Evolutionary conservation across 2,888 invertebrate species (phyloP), one percentile per base, ranked within the genome.

Genomic region (Mythimna loreyi): DNA sequence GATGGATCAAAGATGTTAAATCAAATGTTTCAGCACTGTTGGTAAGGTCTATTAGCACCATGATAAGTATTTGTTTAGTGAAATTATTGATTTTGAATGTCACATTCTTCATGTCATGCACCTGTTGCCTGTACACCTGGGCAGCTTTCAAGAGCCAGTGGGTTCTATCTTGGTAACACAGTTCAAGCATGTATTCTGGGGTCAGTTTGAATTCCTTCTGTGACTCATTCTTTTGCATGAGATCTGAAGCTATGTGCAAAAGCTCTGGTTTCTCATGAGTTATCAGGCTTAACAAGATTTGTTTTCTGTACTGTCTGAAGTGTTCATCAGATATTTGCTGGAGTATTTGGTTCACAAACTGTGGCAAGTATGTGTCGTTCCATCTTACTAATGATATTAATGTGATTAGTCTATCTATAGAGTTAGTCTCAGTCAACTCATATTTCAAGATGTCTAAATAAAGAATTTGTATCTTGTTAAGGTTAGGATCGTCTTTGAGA

Each of bases 71-170:
- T 87, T 96, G 96, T 86, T 95, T 96, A 3, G 94, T 94, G 71
- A 96, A 95, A 78, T 94, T 94, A 81, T 96, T 95, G 5, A 96
- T 96, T 87, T 95, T 95, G 76, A 94, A 96, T 74, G 93, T 94
- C 2, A 94, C 93, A 88, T 90, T 95, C 80, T 94, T 95, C 90
- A 94, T 92, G 67, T 95, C 94, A 82, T 94, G 92, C 2, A 96
- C 85, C 73, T 96, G 94, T 58, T 93, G 89, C 82, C 94, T 93
- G 77, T 94, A 94, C 40, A 96, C 92, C 81, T 94, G 90, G 8
- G 93, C 93, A 55, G 96, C 96, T 89, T 96, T 95, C 36, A 96
- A 81, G 21, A 96, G 85, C 96, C 96, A 96, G 77, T 96, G 96
- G 16, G 91, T 92, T 68, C 94, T 94, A 65, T 95, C 93, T 77